Evolutionary conservation across 2,113 vertebrate species (phyloP), one percentile per base, ranked within the genome.

Genomic region (Otocyon megalotis): DNA sequence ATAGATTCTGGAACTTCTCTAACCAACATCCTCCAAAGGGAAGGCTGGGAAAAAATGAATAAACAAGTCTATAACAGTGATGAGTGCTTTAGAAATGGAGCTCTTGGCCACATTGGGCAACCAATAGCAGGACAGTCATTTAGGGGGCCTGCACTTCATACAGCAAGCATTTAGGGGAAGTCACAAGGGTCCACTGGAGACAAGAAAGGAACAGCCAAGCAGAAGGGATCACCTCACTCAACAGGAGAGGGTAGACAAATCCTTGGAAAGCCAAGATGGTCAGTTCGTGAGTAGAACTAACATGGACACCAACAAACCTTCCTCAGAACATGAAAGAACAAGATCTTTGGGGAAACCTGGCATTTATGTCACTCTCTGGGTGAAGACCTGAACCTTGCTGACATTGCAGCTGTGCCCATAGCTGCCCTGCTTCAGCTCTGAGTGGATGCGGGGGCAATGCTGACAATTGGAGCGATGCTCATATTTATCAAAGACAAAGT

Each of bases 381-480:
- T 80, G 13, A 50, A 43, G 10, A 8, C 26, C 5, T 1, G 53
- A 88, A 56, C 26, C 56, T 26, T 67, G 87, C 50, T 30, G 24
- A 20, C 30, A 2, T 2, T 13, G 19, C 7, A 1, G 15, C 56
- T 35, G 20, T 48, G 26, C 6, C 8, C 12, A 76, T 30, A 1
- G 0, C 24, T 15, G 65, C 54, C 30, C 32, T 6, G 1, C 3
- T 22, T 65, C 35, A 19, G n/a, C 30, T 19, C 0, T 12, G 14
- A 76, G n/a, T 0, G 2, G 56, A 11, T 26, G 12, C 56, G 9
- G 43, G 76, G 14, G 16, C 32, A 14, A 30, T 13, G 32, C 8
- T 12, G 20, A 74, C 5, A 17, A 13, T 1, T 35, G 35, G 11
- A 74, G 43, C 63, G 14, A 53, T n/a, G 79, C 63, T 54, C 24